Percentiles rank a stretch among this genome's conserved stretches.
Conservation (phyloP, 53 echinoderm and acorn worm genomes). For the Arbacia lixula region DNA sequence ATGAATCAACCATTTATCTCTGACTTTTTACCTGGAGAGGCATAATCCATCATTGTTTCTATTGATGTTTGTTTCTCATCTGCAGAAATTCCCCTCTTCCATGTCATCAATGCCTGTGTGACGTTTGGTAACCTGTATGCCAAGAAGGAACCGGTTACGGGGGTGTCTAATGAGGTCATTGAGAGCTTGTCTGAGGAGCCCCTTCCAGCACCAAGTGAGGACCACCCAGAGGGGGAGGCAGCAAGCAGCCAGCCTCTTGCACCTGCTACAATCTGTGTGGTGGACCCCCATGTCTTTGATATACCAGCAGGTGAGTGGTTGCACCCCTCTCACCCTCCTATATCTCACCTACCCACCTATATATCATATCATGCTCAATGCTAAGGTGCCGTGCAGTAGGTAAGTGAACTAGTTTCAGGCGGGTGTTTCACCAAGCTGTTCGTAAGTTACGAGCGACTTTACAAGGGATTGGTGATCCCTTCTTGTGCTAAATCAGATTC, state of each 20-base stretch:
- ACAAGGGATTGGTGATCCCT: not conserved
- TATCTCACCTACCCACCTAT: no score
- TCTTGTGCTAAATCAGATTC: no score
- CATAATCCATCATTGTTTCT: no score
- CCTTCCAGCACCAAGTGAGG: constrained; percentile 35
- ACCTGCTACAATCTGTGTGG: constrained; percentile 70
- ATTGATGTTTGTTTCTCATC: no score
- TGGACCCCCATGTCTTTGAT: constrained; percentile 87
- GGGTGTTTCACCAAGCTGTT: not conserved
- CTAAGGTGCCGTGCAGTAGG: not conserved
- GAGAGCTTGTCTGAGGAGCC: constrained; percentile 67
- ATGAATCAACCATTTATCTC: no score
- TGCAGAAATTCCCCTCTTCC: constrained; percentile 97
- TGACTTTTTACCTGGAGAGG: no score
- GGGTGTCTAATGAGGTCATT: constrained; percentile 81
- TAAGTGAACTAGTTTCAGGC: no score
- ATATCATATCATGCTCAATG: not conserved
- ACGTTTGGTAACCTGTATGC: constrained; percentile 95
- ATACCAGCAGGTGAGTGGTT: constrained; percentile 67
- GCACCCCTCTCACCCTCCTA: not conserved
- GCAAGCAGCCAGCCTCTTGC: constrained; percentile 16
- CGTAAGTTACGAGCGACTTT: not conserved
- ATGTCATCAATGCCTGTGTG: constrained; percentile 94
- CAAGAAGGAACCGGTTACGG: constrained; percentile 70
- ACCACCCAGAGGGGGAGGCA: constrained; percentile 47